These are phyloP conservation scores for Clitarchus hookeri DNA, from an alignment of 2,888 invertebrate genomes.

Conservation along the genomic window DNA sequence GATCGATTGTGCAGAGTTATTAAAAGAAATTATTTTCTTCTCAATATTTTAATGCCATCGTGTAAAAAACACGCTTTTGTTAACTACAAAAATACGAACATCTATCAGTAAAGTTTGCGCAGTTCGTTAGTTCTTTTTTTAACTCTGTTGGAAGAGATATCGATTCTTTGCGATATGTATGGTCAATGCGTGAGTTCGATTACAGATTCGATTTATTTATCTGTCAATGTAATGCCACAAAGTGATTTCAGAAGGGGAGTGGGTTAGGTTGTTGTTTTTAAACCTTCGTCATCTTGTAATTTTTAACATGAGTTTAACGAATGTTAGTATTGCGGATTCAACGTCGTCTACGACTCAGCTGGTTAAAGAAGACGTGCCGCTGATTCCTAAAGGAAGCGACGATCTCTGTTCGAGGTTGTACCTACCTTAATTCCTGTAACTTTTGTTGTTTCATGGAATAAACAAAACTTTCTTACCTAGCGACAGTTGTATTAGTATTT, in stretches of 20 bases:
- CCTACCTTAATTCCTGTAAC: not conserved
- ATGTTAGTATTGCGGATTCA: constrained; percentile 46
- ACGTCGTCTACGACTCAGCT: constrained; percentile 51
- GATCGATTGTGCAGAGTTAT: too few relatives aligned
- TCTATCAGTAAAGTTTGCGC: too few relatives aligned
- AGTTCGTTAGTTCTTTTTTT: too few relatives aligned
- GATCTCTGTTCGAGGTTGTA: constrained; percentile 63
- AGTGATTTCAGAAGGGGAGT: not conserved
- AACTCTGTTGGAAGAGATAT: too few relatives aligned
- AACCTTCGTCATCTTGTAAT: not conserved
- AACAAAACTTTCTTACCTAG: too few relatives aligned
- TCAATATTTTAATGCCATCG: too few relatives aligned
- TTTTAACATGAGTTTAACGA: constrained; percentile 36
- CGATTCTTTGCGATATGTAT: too few relatives aligned
- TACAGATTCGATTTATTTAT: not conserved
- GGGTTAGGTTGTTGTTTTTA: not conserved
- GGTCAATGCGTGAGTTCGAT: too few relatives aligned
- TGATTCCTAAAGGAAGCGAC: constrained; percentile 63
- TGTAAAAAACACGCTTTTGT: too few relatives aligned
- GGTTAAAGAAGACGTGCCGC: constrained; percentile 71
- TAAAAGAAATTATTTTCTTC: too few relatives aligned
- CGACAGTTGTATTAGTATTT: too few relatives aligned
- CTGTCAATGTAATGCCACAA: not conserved
- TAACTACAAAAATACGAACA: too few relatives aligned
- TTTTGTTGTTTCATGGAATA: not conserved